Conservation (phyloP, 2,113 vertebrate species). For the Sterna hirundo region DNA sequence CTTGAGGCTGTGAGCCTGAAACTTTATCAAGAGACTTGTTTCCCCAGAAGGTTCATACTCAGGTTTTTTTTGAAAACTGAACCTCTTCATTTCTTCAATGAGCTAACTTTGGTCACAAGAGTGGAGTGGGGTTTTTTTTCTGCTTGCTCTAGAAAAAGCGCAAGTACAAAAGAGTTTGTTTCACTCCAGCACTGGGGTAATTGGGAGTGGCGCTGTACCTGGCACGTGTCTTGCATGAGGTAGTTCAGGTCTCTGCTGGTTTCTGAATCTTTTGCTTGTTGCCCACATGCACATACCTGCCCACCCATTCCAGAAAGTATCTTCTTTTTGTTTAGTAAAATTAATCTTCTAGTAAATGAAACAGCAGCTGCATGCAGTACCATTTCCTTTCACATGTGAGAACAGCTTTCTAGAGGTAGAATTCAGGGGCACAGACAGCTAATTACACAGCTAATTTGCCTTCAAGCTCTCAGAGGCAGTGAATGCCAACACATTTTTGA, state of each 20-base stretch:
- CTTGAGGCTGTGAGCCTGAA: not conserved
- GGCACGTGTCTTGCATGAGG: not conserved
- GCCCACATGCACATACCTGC: not conserved
- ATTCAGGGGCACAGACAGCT: not conserved
- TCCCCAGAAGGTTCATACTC: not conserved
- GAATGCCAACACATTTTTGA: slow-evolving; percentile 6
- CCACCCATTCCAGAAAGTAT: not conserved
- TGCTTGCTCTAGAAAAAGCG: not conserved
- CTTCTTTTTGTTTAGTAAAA: not conserved
- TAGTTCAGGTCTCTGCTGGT: not conserved
- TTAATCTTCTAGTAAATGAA: slow-evolving; percentile 31
- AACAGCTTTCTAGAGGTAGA: not conserved
- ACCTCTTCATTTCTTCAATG: not conserved
- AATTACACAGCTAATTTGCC: slow-evolving; percentile 35
- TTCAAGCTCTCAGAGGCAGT: not conserved
- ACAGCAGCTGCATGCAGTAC: not conserved
- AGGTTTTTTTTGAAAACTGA: not conserved
- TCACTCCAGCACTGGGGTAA: not conserved
- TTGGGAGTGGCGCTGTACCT: not conserved
- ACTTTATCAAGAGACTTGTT: not conserved
- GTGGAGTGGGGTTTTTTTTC: not conserved
- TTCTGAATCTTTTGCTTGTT: not conserved
- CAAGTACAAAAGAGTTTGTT: not conserved
- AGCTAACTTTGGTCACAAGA: not conserved
- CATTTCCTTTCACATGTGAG: not conserved